These are phyloP conservation scores for Megaptera novaeangliae DNA, from an alignment of 2,113 vertebrate species.

Conservation along the genomic window DNA sequence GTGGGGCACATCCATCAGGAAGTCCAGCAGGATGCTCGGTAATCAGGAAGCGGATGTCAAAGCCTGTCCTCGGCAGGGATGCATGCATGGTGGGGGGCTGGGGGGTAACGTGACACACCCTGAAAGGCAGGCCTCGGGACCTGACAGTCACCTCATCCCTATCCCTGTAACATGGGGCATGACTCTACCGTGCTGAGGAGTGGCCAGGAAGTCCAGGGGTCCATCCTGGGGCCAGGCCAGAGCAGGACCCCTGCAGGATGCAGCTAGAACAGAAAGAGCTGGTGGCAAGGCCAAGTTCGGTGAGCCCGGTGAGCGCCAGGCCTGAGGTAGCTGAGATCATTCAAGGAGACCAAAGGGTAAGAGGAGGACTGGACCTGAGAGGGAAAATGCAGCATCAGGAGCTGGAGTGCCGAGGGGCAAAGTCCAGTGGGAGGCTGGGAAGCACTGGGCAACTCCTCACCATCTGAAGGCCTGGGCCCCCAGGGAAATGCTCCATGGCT, in stretches of 20 bases:
- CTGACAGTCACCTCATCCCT: neutral
- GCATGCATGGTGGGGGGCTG: accelerated
- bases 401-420: neutral
- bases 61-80: neutral
- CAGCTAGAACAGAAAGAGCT: neutral
- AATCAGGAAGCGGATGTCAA: neutral
- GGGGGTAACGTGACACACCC: neutral
- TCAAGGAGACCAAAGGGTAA: neutral
- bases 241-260: neutral
- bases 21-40: neutral
- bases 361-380: neutral
- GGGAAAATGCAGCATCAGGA: neutral
- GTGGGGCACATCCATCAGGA: neutral
- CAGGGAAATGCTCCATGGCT: neutral
- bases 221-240: neutral
- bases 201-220: neutral
- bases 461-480: neutral
- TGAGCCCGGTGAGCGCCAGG: neutral
- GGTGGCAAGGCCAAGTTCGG: neutral
- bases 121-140: neutral
- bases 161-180: neutral
- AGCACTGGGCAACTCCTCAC: neutral
- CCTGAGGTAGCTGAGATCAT: neutral
- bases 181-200: neutral
- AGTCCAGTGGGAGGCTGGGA: neutral